Percentiles rank a stretch among this genome's conserved stretches.
Evolutionary conservation across 2,888 invertebrate species (phyloP).

Genomic region (Drosophila pegasa): DNA sequence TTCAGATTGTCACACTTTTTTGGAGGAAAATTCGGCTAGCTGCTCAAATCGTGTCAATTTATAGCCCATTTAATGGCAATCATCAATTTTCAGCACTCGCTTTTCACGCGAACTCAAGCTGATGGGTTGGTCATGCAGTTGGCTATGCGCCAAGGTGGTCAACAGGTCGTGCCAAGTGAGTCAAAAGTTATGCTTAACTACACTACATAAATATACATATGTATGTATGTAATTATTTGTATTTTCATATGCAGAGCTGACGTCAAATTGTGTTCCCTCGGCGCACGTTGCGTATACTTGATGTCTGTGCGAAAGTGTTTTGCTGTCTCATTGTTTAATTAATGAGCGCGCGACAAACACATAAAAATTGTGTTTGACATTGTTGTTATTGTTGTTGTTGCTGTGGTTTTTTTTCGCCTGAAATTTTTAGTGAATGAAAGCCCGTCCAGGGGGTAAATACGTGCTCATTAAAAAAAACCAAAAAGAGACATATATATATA

Average conservation of each 20-base stretch:
- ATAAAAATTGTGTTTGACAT: conserved; percentile 24
- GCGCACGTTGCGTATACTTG: conserved; percentile 35
- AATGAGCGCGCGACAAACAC: conserved; percentile 50
- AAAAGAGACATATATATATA: background rate
- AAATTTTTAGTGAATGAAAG: conserved; percentile 64
- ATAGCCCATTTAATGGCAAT: conserved; percentile 23
- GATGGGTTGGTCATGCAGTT: conserved; percentile 36
- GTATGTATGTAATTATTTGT: background rate
- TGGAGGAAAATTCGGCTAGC: conserved; percentile 28
- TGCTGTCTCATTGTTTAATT: conserved; percentile 47
- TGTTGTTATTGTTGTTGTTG: conserved; percentile 12
- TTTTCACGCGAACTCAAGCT: conserved; percentile 53
- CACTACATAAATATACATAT: background rate
- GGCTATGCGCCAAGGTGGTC: conserved; percentile 56
- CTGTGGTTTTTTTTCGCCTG: conserved; percentile 42
- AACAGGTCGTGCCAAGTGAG: conserved; percentile 59
- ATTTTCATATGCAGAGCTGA: conserved; percentile 34
- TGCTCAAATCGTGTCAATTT: conserved; percentile 24
- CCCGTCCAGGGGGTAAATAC: conserved; percentile 21
- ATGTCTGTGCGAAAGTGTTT: conserved; percentile 10
- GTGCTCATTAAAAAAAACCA: background rate
- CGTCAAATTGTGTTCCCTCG: conserved; percentile 29
- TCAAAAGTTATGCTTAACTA: conserved; percentile 25
- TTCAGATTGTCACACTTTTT: conserved; percentile 45
- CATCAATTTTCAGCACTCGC: conserved; percentile 15